Evolutionary conservation across 2,113 vertebrate genomes (phyloP), one percentile per base, ranked within the genome.

Genomic region (Hucho hucho): DNA sequence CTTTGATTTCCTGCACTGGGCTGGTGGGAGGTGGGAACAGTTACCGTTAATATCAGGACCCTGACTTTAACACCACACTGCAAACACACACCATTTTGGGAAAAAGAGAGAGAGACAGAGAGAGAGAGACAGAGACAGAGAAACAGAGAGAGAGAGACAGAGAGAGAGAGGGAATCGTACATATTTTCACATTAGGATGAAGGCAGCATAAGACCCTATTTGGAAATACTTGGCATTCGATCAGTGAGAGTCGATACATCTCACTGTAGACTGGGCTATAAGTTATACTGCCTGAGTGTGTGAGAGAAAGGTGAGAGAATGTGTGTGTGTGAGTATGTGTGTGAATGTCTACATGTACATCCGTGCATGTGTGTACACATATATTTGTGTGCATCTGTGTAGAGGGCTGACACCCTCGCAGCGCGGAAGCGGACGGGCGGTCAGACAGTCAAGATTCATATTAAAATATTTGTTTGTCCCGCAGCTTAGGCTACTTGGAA

Each of bases 131-230:
- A 29, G 4, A 32, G 32, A 32, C 1, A 5, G 43, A 22, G 63
- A 28, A 13, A 13, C 0, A 43, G 43, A 24, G 20, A 6, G 16
- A 53, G 32, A 47, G 16, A 49, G 46, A 53, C 4, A 16, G 12
- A 37, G 47, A 47, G 29, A 66, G 18, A 9, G 9, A 43, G 58
- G 9, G 25, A 24, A 32, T 20, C 20, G 46, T 26, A 65, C 37
- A 75, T 78, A 65, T 67, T 78, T 78, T 66, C 66, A 1, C 24
- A 9, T 16, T 43, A 46, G 46, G 13, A 46, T 49, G 69, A 59
- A 53, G 67, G 56, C 3, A 73, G 18, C 18, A 29, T 72, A 58
- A 20, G 79, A 59, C 59, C 43, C 59, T 72, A 47, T 69, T 73
- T 32, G 69, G 61, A 37, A 65, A 65, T 49, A 29, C 65, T 72